Conservation (phyloP, 2,113 vertebrate species). For the Gambusia holbrooki region DNA sequence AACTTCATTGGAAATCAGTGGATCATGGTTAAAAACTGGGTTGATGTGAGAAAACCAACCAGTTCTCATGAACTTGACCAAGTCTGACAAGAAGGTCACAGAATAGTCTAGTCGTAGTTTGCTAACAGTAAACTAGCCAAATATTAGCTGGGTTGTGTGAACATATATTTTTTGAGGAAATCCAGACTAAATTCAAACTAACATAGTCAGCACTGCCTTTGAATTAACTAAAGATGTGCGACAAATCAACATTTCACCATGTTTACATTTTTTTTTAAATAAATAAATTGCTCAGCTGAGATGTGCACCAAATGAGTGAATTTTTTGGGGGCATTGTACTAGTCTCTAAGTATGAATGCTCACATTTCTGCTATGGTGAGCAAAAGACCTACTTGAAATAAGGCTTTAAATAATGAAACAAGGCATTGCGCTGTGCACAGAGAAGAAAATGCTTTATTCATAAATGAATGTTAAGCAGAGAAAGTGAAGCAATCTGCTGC, state of each 20-base stretch:
- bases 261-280: neutral
- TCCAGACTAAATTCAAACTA: neutral
- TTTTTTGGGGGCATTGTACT: slow-evolving; percentile 27
- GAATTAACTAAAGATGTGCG: neutral
- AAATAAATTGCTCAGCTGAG: slow-evolving; percentile 7
- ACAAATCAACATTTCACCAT: neutral
- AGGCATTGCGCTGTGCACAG: slow-evolving; percentile 33
- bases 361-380: slow-evolving; percentile 51
- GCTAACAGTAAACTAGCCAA: neutral
- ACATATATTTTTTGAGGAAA: neutral
- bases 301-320: slow-evolving; percentile 41
- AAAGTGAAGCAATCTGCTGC: slow-evolving; percentile 17
- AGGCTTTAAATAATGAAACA: slow-evolving; percentile 60
- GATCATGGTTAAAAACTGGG: neutral
- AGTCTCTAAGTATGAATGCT: slow-evolving; percentile 55
- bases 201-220: neutral
- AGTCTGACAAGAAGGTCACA: neutral
- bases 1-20: neutral
- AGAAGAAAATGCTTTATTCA: slow-evolving; percentile 57
- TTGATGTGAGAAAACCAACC: neutral
- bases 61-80: neutral
- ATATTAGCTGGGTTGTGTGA: neutral
- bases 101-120: neutral
- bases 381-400: slow-evolving; percentile 49
- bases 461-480: slow-evolving; percentile 53